Base-by-base conservation (phyloP, 92 coral and sea anemone genomes). In the Porites lobata region DNA sequence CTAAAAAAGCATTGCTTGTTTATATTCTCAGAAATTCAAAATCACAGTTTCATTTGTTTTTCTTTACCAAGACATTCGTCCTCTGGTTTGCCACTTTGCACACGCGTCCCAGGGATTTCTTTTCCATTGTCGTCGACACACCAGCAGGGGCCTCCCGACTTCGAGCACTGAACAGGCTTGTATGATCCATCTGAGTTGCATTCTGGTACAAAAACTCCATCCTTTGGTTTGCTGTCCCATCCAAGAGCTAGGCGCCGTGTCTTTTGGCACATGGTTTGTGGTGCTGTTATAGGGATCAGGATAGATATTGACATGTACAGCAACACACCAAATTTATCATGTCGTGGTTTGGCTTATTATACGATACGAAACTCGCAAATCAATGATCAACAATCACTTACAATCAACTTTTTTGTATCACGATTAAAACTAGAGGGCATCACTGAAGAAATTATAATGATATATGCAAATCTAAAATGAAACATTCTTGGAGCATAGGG, bases 51-150 rank as follows among this genome's bases (percentile, higher is more conserved):
- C 2, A 56, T 56, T 14, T 67, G 10, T 19, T 5, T 11, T 54
- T 68, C 9, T 20, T 57, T 83, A 83, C 87, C 72, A 20, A 65
- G 22, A 10, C 87, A 84, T 62, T 62, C 43, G 1, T 38, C 80
- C 7, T n/a, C 80, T 1, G 91, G 92, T 56, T 86, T 64, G 10
- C 94, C 96, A 7, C 20, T 68, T 26, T 82, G 85, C 50, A 72
- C 81, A 17, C 95, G 92, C 21, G 99, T 96, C 15, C 95, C 91
- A 52, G 87, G 88, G 65, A 93, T 61, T 91, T 96, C 98, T 50
- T 85, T 91, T 56, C 99, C 99, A 78, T 89, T 87, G 22, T 85
- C 58, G 64, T 92, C 93, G 24, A 96, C 92, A 72, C 99, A 98
- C 99, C 99, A 98, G 75, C 99, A 98, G 14, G 92, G 83, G 43